Percentiles rank a stretch among this genome's conserved stretches.
Evolutionary conservation across 1,140 invertebrate genomes (phyloP).

Genomic region (Listronotus bonariensis): DNA sequence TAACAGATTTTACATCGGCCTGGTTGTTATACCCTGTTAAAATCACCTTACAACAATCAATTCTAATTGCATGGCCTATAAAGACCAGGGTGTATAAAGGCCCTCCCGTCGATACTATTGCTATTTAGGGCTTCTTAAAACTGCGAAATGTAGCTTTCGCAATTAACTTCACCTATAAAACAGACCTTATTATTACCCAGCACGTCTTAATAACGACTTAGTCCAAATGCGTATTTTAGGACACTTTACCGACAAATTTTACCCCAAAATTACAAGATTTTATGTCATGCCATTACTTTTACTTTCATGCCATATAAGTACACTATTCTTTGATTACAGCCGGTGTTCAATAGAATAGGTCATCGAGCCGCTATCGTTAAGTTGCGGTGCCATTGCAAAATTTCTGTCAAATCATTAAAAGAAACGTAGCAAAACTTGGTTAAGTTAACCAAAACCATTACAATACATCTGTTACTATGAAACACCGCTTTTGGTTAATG

Average conservation of each 20-base stretch:
- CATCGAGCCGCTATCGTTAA: too few species aligned
- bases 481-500: too few species aligned
- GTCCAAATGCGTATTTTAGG: slow-evolving; percentile 31
- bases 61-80: slow-evolving; percentile 55
- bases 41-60: slow-evolving; percentile 55
- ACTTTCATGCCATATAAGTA: too few species aligned
- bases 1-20: slow-evolving; percentile 50
- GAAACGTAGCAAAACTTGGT: too few species aligned
- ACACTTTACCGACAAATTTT: slow-evolving; percentile 33
- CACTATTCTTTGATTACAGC: too few species aligned
- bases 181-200: slow-evolving; percentile 44
- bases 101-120: slow-evolving; percentile 47
- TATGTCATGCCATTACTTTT: slow-evolving; percentile 4
- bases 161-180: slow-evolving; percentile 51
- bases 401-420: too few species aligned
- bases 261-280: slow-evolving; percentile 7
- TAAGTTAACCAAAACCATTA: too few species aligned
- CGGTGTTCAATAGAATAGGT: too few species aligned
- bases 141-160: slow-evolving; percentile 45
- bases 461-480: too few species aligned
- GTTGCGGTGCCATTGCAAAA: too few species aligned
- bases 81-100: slow-evolving; percentile 50
- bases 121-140: slow-evolving; percentile 52
- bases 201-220: slow-evolving; percentile 47
- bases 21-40: slow-evolving; percentile 48